A percentile compares a stretch with the other conserved stretches of the same genome.
These are phyloP conservation scores for Eudyptes chrysolophus DNA, from an alignment of 2,113 vertebrate species.

Conservation along the genomic window DNA sequence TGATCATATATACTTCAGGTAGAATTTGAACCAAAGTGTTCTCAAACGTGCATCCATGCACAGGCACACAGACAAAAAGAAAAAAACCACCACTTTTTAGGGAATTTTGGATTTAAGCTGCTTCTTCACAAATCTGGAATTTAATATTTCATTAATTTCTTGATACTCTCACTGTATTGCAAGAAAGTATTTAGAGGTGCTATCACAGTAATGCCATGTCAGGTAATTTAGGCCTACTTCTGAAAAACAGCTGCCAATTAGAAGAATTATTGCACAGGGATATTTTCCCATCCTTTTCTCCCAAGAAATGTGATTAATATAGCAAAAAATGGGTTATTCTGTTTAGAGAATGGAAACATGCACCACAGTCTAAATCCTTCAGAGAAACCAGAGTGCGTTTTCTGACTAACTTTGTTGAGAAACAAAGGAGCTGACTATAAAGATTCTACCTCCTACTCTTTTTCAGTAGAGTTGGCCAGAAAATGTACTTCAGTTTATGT, in stretches of 20 bases:
- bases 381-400: not conserved
- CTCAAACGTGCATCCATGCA: not conserved
- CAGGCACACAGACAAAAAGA: not conserved
- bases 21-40: not conserved
- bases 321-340: not conserved
- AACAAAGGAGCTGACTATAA: not conserved
- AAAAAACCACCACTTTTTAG: accelerated
- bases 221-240: not conserved
- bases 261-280: not conserved
- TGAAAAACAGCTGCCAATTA: not conserved
- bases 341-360: not conserved
- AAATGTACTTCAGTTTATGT: not conserved
- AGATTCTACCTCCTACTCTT: not conserved
- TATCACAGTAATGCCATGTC: not conserved
- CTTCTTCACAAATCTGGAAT: not conserved
- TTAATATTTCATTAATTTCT: not conserved
- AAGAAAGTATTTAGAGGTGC: not conserved
- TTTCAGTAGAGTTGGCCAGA: not conserved
- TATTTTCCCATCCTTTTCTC: not conserved
- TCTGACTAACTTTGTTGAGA: not conserved
- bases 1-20: not conserved
- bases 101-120: not conserved
- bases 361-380: not conserved
- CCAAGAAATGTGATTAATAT: not conserved
- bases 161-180: not conserved